These are phyloP conservation scores for Otus sunia DNA, from an alignment of 2,113 vertebrate species.

Conservation along the genomic window DNA sequence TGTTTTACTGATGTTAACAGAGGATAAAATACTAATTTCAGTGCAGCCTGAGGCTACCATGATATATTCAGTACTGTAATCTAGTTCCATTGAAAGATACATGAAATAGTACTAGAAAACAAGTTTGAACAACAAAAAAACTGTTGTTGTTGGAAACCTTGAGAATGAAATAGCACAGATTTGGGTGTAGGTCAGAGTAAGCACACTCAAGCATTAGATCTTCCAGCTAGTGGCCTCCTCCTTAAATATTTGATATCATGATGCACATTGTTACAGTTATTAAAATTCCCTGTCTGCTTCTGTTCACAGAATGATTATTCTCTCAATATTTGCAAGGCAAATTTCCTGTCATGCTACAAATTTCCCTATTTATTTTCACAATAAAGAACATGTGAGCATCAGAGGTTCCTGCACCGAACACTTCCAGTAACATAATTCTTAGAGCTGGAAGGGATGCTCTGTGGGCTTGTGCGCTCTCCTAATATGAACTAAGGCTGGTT, in stretches of 20 bases:
- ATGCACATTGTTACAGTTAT: background rate
- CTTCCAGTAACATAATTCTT: background rate
- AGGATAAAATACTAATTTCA: slow-evolving; percentile 16
- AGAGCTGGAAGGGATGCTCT: background rate
- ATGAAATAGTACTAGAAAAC: background rate
- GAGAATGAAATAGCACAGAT: background rate
- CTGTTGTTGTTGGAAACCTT: background rate
- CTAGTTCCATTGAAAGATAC: background rate
- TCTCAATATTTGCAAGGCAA: background rate
- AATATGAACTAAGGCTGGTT: fast-evolving
- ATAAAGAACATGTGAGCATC: background rate
- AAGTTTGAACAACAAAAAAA: background rate
- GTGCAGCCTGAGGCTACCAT: background rate
- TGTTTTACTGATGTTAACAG: background rate
- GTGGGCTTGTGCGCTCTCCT: background rate
- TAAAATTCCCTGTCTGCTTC: background rate
- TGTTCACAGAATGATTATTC: background rate
- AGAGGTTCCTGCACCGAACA: background rate
- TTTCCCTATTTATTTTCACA: background rate
- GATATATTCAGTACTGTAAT: background rate
- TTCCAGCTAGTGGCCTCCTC: background rate
- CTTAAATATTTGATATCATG: background rate
- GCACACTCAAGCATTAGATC: background rate
- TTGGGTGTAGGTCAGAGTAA: background rate
- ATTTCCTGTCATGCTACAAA: background rate